Evolutionary conservation across 2,888 invertebrate genomes (phyloP), one percentile per base, ranked within the genome.

Genomic region (Stenodera caucasica): DNA sequence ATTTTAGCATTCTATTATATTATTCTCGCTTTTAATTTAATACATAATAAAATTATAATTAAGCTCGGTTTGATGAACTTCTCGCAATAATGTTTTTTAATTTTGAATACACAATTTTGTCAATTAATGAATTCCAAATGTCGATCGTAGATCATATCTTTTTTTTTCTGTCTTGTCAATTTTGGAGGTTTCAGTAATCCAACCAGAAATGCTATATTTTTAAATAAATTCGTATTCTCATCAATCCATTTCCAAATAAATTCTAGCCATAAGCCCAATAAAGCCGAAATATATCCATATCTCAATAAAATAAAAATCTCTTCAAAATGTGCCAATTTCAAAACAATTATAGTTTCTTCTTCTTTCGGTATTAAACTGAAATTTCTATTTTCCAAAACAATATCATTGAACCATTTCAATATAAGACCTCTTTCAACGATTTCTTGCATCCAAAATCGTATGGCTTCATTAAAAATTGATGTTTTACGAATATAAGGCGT

Each of bases 351-450:
- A 15, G 15, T 52, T 9, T 52, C 30, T 3, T 60, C 35, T 11
- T 52, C 49, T 8, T 15, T 11, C 5, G 40, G 49, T 7, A 55
- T 9, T 4, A 57, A 21, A 1, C 49, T 33, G 14, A 30, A 11
- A 53, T 61, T 63, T n/a, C 23, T 60, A 12, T 63, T 62, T 11
- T 56, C 51, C 7, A 54, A 26, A 9, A 56, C 52, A 4, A 69
- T 63, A 52, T 70, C 67, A 14, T 49, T 37, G 61, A 61, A 66
- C 71, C 71, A 71, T 63, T 70, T 69, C 2, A 12, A 15, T 15
- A 65, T 50, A 2, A 71, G 64, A 6, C 70, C 71, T 49, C 66
- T 69, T 52, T 71, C 69, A 0, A 68, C 15, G 23, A 70, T 61
- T 55, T 69, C 67, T 3, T 62, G 53, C 4, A 58, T 55, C 71